phyloP scores from a whole-genome alignment of 2,797 vertebrate species.

The Rallus crepitans region DNA sequence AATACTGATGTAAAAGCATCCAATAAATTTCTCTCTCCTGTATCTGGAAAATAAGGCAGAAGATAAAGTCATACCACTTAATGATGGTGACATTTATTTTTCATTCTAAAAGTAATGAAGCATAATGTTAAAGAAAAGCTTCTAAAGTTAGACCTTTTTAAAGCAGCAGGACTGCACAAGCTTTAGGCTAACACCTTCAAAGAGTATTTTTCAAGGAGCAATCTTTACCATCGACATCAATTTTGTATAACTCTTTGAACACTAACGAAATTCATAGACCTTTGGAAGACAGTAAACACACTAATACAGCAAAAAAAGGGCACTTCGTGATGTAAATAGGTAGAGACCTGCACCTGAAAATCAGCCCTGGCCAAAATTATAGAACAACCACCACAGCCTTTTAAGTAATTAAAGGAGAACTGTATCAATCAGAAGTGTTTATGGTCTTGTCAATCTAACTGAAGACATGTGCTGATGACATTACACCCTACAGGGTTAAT shows the following conservation, averaged over 20 bases:
- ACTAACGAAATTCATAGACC: background rate
- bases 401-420: background rate
- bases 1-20: background rate
- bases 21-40: background rate
- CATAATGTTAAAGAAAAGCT: background rate
- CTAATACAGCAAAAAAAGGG: background rate
- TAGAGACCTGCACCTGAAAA: background rate
- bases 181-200: background rate
- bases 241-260: background rate
- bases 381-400: background rate
- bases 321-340: background rate
- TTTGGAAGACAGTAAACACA: background rate
- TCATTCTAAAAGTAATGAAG: background rate
- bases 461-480: background rate
- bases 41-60: background rate
- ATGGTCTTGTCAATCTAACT: background rate
- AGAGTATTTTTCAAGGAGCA: background rate
- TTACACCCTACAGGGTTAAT: background rate
- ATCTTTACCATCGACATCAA: background rate
- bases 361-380: background rate
- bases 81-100: background rate
- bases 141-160: background rate
- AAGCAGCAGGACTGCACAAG: background rate
- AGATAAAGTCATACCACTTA: background rate
- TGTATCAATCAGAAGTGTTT: background rate